Percentiles rank a stretch among this genome's conserved stretches.
Conservation (phyloP, 2,797 vertebrate genomes). For the Sphenopsis melanotis region DNA sequence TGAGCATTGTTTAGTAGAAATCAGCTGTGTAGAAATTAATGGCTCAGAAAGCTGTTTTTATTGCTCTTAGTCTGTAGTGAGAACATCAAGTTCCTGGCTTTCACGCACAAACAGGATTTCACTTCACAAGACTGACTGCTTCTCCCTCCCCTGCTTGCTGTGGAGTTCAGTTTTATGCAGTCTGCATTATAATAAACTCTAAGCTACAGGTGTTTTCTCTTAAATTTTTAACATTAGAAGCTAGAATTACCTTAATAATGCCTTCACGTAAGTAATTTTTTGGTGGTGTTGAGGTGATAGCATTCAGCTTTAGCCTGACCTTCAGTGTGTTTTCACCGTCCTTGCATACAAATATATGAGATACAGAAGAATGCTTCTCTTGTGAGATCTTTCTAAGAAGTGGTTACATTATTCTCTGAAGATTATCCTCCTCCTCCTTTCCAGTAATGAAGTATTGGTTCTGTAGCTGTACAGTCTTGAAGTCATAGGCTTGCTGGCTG, state of each 20-base stretch:
- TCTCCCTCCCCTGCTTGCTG: not conserved
- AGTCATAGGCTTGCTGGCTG: not conserved
- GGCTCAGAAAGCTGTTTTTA: slow-evolving; percentile 68
- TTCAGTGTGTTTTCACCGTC: not conserved
- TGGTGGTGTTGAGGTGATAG: not conserved
- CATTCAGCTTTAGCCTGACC: not conserved
- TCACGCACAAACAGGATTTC: slow-evolving; percentile 27
- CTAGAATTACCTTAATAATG: not conserved
- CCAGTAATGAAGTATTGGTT: not conserved
- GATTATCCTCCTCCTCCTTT: not conserved
- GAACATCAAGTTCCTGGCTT: slow-evolving; percentile 68
- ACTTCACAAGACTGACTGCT: not conserved
- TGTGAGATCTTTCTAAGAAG: not conserved
- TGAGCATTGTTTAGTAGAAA: slow-evolving; percentile 66
- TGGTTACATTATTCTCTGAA: not conserved
- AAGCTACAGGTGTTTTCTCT: not conserved
- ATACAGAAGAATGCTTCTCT: not conserved
- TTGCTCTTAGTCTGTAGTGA: slow-evolving; percentile 52
- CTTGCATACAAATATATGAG: not conserved
- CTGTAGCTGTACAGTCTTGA: not conserved
- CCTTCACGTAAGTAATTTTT: not conserved
- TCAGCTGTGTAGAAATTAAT: slow-evolving; percentile 73
- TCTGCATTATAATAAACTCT: slow-evolving; percentile 36
- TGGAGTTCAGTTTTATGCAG: not conserved
- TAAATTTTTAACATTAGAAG: not conserved